These are phyloP conservation scores for Ceraclea dissimilis DNA, from an alignment of 2,888 invertebrate species.

Conservation along the genomic window DNA sequence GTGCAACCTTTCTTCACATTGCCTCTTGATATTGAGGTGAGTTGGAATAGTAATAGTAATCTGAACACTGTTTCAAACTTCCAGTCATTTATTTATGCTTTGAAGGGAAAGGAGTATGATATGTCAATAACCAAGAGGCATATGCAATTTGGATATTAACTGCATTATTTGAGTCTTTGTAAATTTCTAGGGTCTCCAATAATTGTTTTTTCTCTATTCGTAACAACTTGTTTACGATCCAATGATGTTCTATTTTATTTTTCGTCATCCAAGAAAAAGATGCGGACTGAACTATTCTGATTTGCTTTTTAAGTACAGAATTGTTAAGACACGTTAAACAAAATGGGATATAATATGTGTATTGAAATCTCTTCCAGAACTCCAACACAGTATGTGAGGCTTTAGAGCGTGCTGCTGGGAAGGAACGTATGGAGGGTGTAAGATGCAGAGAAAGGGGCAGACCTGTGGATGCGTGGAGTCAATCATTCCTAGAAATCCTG, in stretches of 20 bases:
- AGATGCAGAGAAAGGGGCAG: conserved; percentile 73
- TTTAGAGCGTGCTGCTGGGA: conserved; percentile 75
- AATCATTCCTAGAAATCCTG: conserved; percentile 79
- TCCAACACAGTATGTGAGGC: conserved; percentile 80
- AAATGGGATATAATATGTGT: no score
- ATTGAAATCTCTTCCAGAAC: conserved; percentile 55
- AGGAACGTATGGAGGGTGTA: conserved; percentile 81
- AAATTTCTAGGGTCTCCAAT: neutral
- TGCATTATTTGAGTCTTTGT: no score
- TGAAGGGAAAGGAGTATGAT: no score
- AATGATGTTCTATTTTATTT: conserved; percentile 11
- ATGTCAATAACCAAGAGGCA: no score
- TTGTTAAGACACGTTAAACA: no score
- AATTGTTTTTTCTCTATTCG: no score
- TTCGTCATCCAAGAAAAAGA: conserved; percentile 10
- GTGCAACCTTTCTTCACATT: conserved; percentile 94
- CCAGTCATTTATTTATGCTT: no score
- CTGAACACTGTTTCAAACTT: no score
- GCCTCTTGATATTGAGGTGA: conserved; percentile 88
- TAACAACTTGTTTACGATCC: no score
- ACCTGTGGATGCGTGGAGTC: conserved; percentile 84
- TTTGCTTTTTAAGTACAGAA: no score
- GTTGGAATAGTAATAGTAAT: conserved; percentile 6
- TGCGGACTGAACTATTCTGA: conserved; percentile 6
- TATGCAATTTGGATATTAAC: no score